phyloP scores from a whole-genome alignment of 2,888 invertebrate genomes.

The Cosmia pyralina region DNA sequence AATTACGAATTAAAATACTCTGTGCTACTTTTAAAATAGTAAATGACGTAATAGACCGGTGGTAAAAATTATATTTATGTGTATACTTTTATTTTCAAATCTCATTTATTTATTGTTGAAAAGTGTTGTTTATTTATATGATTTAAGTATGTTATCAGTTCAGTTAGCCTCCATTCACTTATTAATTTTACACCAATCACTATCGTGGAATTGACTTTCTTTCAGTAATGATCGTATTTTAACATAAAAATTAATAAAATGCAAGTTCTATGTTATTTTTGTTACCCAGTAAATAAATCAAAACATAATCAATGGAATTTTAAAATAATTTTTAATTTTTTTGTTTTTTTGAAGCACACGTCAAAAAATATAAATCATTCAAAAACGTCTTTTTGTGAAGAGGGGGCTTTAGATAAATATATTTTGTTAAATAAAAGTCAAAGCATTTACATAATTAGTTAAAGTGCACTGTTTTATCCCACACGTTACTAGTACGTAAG shows the following conservation, averaged over 20 bases:
- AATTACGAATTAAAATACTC: conserved; percentile 62
- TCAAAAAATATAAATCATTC: background rate
- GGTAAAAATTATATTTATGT: conserved; percentile 40
- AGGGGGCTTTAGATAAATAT: conserved; percentile 53
- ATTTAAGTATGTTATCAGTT: conserved; percentile 61
- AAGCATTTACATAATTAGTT: conserved; percentile 78
- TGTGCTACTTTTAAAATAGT: conserved; percentile 56
- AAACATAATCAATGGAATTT: too few species aligned
- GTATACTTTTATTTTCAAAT: conserved; percentile 25
- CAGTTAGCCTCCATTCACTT: conserved; percentile 40
- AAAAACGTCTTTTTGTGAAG: conserved; percentile 11
- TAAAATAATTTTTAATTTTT: too few species aligned
- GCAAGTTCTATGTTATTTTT: background rate
- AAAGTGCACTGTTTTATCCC: conserved; percentile 81
- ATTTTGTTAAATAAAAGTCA: conserved; percentile 66
- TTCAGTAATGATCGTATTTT: background rate
- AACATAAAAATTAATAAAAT: background rate
- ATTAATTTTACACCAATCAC: background rate
- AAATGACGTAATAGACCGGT: conserved; percentile 48
- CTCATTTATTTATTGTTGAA: conserved; percentile 52
- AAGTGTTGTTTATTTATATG: conserved; percentile 59
- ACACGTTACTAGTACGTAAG: conserved; percentile 74
- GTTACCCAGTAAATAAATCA: background rate
- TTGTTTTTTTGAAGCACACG: background rate
- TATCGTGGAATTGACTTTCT: conserved; percentile 12